Percentiles rank a stretch among this genome's conserved stretches.
These are phyloP conservation scores for Cataglyphis altisquamis DNA, from an alignment of 2,888 invertebrate species.

Conservation along the genomic window DNA sequence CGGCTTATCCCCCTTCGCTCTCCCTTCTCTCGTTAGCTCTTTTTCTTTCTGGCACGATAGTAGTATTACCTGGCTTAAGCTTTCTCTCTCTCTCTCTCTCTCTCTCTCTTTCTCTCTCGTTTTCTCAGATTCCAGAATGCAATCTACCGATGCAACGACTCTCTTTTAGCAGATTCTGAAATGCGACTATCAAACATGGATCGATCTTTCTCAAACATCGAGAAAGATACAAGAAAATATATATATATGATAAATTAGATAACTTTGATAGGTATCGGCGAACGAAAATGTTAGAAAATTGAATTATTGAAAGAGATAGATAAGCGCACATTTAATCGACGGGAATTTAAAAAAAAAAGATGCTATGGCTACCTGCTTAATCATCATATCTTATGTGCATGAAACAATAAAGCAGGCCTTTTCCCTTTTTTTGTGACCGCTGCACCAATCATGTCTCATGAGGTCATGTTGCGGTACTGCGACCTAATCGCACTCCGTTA, in stretches of 20 bases:
- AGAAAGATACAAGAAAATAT: neutral
- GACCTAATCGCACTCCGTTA: conserved; percentile 73
- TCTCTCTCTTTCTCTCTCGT: conserved; percentile 62
- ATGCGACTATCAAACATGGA: conserved; percentile 32
- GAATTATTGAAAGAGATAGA: neutral
- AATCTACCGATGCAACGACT: conserved; percentile 57
- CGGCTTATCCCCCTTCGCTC: conserved; percentile 81
- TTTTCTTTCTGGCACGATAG: conserved; percentile 64
- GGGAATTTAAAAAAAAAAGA: neutral
- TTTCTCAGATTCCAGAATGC: conserved; percentile 66
- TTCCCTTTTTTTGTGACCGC: conserved; percentile 55
- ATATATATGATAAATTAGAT: neutral
- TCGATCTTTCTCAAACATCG: neutral
- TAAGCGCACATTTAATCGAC: neutral
- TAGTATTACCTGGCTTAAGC: conserved; percentile 52
- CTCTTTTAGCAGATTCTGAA: conserved; percentile 53
- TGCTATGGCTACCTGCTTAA: conserved; percentile 34
- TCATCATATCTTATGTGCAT: conserved; percentile 23
- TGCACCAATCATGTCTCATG: conserved; percentile 56
- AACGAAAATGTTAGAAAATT: neutral
- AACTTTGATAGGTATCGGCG: neutral
- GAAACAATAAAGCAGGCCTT: conserved; percentile 59
- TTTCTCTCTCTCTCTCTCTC: conserved; percentile 67
- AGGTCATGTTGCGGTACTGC: conserved; percentile 72
- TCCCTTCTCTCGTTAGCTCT: conserved; percentile 65